Percentiles rank a stretch among this genome's conserved stretches.
Evolutionary conservation across 2,888 invertebrate species (phyloP).

Genomic region (Sminthurinus aureus): DNA sequence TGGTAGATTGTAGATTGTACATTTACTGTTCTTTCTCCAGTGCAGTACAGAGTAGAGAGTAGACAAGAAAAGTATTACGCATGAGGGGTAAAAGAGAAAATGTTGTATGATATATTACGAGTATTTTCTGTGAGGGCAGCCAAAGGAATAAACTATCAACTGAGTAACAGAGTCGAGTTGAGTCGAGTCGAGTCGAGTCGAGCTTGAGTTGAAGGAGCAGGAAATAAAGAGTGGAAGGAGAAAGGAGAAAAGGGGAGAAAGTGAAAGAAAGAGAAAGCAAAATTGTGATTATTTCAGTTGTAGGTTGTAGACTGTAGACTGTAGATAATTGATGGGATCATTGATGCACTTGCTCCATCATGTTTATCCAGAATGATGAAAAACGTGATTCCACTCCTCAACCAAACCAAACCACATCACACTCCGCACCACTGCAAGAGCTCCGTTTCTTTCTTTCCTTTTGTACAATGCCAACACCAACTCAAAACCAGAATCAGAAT

Average conservation of each 20-base stretch:
- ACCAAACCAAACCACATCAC: neutral
- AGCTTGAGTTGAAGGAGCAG: slow-evolving; percentile 3
- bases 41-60: no score
- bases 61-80: neutral
- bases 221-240: neutral
- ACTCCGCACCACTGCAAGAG: neutral
- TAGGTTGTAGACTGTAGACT: neutral
- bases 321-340: slow-evolving; percentile 50
- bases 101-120: slow-evolving; percentile 25
- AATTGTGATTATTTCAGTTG: slow-evolving; percentile 44
- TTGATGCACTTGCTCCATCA: slow-evolving; percentile 41
- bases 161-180: neutral
- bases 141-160: slow-evolving; percentile 11
- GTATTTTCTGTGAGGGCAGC: slow-evolving; percentile 10
- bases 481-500: no score
- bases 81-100: slow-evolving; percentile 1
- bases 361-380: slow-evolving; percentile 49
- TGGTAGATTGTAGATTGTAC: neutral
- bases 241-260: no score
- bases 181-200: neutral
- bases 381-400: slow-evolving; percentile 47
- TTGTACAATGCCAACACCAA: no score
- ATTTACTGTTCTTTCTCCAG: no score
- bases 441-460: no score
- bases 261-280: slow-evolving; percentile 1